Conservation (phyloP, 2,888 invertebrate genomes). For the Agapostemon virescens region DNA sequence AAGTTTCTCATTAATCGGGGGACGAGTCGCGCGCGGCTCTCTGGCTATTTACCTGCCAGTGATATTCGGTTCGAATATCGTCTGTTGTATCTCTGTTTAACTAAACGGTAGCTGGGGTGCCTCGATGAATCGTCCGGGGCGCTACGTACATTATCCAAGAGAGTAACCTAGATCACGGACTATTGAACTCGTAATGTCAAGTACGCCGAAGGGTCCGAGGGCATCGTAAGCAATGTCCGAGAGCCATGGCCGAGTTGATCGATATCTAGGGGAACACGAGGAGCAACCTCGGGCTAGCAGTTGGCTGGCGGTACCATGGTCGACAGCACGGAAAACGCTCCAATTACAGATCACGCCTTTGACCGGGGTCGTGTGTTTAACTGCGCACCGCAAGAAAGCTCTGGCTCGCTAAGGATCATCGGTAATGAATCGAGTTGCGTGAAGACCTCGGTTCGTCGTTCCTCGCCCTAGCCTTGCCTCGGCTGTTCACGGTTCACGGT, state of each 20-base stretch:
- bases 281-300: constrained; percentile 44
- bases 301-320: constrained; percentile 42
- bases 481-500: background rate
- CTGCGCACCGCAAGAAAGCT: constrained; percentile 41
- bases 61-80: constrained; percentile 29
- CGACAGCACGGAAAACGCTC: constrained; percentile 62
- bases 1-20: constrained; percentile 41
- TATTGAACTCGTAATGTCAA: constrained; percentile 67
- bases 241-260: constrained; percentile 45
- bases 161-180: constrained; percentile 59
- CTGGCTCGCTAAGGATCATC: constrained; percentile 44
- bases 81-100: constrained; percentile 44
- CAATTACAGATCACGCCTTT: constrained; percentile 67
- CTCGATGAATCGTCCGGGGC: constrained; percentile 36
- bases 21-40: background rate
- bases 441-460: background rate
- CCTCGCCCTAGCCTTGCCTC: background rate
- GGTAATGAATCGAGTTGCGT: constrained; percentile 37
- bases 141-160: constrained; percentile 46
- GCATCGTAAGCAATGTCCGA: constrained; percentile 58
- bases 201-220: constrained; percentile 54
- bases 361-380: constrained; percentile 60
- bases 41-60: constrained; percentile 32
- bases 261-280: constrained; percentile 60
- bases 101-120: constrained; percentile 33